phyloP scores from a whole-genome alignment of 2,888 invertebrate genomes.

The Dynastes grantii region DNA sequence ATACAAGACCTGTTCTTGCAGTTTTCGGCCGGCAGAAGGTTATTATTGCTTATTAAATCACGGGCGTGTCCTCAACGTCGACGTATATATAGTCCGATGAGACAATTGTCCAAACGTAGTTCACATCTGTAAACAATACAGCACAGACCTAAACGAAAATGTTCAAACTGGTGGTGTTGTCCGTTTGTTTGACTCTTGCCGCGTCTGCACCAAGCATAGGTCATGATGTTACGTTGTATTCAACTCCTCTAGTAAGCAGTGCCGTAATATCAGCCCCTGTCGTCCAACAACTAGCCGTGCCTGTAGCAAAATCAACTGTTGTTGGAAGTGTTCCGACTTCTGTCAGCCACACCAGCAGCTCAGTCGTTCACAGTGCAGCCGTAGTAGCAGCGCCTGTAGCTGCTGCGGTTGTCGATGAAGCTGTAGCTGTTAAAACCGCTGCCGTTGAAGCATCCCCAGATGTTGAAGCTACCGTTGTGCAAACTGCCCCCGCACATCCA shows the following conservation, averaged over 20 bases:
- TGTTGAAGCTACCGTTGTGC: constrained; percentile 26
- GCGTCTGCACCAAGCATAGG: constrained; percentile 71
- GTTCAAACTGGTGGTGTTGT: constrained; percentile 77
- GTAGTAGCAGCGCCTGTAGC: constrained; percentile 64
- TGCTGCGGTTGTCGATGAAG: constrained; percentile 48
- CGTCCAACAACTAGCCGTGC: constrained; percentile 54
- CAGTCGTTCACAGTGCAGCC: constrained; percentile 57
- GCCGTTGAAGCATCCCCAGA: constrained; percentile 38
- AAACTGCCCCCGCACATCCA: constrained; percentile 20
- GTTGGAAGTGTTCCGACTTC: constrained; percentile 66
- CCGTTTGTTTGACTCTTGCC: constrained; percentile 74
- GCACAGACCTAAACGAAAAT: constrained; percentile 73
- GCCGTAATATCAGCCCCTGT: constrained; percentile 59
- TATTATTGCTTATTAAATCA: constrained; percentile 33
- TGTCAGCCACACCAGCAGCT: constrained; percentile 61
- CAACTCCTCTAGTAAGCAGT: constrained; percentile 61
- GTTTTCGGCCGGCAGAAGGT: constrained; percentile 36
- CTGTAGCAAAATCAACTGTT: constrained; percentile 64
- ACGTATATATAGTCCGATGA: constrained; percentile 44
- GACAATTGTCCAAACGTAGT: constrained; percentile 44
- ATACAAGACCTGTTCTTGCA: constrained; percentile 35
- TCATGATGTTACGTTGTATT: constrained; percentile 57
- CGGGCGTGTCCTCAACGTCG: constrained; percentile 44
- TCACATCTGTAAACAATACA: constrained; percentile 50
- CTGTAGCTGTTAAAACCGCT: constrained; percentile 35